phyloP scores from a whole-genome alignment of 2,113 vertebrate species.

The Oryzias celebensis region DNA sequence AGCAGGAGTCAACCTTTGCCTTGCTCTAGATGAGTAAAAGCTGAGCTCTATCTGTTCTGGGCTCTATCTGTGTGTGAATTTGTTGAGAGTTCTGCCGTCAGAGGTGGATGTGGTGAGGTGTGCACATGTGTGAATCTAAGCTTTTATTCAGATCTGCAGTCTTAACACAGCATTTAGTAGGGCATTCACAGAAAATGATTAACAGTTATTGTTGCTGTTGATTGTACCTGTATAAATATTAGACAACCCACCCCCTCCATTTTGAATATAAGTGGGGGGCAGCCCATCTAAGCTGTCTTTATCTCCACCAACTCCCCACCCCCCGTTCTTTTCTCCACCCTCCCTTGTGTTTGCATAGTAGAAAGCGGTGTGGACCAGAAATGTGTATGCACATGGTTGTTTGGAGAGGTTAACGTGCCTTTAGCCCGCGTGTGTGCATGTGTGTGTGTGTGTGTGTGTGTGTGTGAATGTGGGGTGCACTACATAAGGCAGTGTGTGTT shows the following conservation, averaged over 20 bases:
- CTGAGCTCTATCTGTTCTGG: conserved; percentile 27
- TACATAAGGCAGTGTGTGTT: conserved; percentile 44
- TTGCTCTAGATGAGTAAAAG: conserved; percentile 52
- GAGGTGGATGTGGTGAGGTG: conserved; percentile 38
- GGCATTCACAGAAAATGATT: conserved; percentile 8
- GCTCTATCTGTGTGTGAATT: conserved; percentile 40
- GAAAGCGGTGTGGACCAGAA: conserved; percentile 40
- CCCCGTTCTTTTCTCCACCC: neutral
- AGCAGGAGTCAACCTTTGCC: conserved; percentile 63
- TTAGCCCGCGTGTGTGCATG: conserved; percentile 26
- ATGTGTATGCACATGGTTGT: conserved; percentile 56
- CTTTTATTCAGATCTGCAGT: conserved; percentile 9
- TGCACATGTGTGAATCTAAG: conserved; percentile 24
- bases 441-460: conserved; percentile 27
- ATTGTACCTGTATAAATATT: conserved; percentile 26
- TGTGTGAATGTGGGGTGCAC: conserved; percentile 24
- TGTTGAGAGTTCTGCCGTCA: conserved; percentile 17
- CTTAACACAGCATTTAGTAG: conserved; percentile 11
- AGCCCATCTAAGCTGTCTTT: conserved; percentile 57
- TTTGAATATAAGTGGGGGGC: conserved; percentile 49
- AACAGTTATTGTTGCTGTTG: conserved; percentile 37
- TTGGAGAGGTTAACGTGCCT: conserved; percentile 48
- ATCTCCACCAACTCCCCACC: conserved; percentile 28
- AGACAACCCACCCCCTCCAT: conserved; percentile 35
- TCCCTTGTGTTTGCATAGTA: conserved; percentile 61